A percentile compares a stretch with the other conserved stretches of the same genome.
Conservation (phyloP, 2,113 vertebrate species). For the Stomatorhinus ivindoensis region DNA sequence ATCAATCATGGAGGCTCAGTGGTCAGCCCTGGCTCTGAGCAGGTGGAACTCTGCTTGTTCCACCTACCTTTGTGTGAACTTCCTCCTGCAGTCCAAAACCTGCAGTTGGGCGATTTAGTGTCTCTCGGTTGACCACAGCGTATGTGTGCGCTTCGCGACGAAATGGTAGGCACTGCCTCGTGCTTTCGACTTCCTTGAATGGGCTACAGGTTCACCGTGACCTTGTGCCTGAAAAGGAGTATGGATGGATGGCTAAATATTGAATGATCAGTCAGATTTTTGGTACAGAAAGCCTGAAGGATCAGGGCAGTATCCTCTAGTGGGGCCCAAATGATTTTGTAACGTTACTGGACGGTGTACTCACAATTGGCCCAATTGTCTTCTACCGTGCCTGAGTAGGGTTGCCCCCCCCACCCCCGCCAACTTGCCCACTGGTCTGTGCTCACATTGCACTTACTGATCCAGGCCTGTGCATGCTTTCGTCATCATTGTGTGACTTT, state of each 20-base stretch:
- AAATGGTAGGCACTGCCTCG: background rate
- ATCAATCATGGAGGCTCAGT: background rate
- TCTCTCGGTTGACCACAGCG: background rate
- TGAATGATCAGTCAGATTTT: background rate
- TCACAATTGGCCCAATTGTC: background rate
- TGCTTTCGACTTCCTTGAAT: background rate
- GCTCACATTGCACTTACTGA: background rate
- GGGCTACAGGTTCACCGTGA: background rate
- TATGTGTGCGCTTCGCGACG: background rate
- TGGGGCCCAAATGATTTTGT: background rate
- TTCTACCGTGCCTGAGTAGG: background rate
- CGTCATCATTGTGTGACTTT: no score
- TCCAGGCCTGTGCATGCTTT: no score
- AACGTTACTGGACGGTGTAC: background rate
- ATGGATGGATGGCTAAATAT: background rate
- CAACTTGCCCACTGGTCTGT: background rate
- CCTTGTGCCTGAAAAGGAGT: background rate
- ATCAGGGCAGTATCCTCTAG: background rate
- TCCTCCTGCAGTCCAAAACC: background rate
- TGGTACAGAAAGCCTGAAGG: background rate
- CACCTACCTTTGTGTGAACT: background rate
- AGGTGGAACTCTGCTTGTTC: background rate
- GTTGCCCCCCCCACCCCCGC: no score
- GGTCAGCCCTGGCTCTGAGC: background rate
- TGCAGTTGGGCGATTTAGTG: background rate